Percentiles rank a stretch among this genome's conserved stretches.
Evolutionary conservation across 2,888 invertebrate species (phyloP).

Genomic region (Anoplius nigerrimus): DNA sequence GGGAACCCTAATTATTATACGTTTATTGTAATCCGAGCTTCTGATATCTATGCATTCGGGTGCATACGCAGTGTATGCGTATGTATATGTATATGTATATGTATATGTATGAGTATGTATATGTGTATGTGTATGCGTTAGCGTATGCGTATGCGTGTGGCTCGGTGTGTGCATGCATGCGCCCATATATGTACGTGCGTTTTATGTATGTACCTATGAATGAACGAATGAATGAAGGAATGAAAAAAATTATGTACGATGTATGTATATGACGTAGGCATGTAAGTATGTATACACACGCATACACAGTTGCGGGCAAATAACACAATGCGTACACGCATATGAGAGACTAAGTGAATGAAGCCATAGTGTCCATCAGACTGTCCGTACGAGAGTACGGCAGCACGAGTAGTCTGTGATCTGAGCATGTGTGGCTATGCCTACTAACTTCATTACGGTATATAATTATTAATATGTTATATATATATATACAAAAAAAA

Average conservation of each 20-base stretch:
- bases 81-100: too few species aligned
- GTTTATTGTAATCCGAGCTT: too few species aligned
- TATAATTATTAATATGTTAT: constrained; percentile 71
- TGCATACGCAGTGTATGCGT: too few species aligned
- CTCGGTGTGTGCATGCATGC: neutral
- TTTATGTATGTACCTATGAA: too few species aligned
- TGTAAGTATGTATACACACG: neutral
- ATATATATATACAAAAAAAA: constrained; percentile 61
- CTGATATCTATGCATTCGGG: too few species aligned
- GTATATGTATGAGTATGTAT: too few species aligned
- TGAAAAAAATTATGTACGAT: too few species aligned
- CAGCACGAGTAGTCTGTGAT: constrained; percentile 75
- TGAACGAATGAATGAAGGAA: too few species aligned
- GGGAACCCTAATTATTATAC: too few species aligned
- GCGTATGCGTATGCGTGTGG: too few species aligned
- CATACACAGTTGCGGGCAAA: too few species aligned
- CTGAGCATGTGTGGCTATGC: constrained; percentile 74
- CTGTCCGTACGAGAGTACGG: constrained; percentile 69
- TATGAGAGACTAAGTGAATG: constrained; percentile 49
- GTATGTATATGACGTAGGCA: neutral
- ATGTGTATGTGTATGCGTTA: too few species aligned
- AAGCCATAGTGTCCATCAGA: constrained; percentile 74
- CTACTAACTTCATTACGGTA: constrained; percentile 73
- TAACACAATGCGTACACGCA: constrained; percentile 1
- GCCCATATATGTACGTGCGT: neutral